A percentile compares a stretch with the other conserved stretches of the same genome.
Conservation (phyloP, 2,797 vertebrate genomes). For the Notolepis coatsorum region DNA sequence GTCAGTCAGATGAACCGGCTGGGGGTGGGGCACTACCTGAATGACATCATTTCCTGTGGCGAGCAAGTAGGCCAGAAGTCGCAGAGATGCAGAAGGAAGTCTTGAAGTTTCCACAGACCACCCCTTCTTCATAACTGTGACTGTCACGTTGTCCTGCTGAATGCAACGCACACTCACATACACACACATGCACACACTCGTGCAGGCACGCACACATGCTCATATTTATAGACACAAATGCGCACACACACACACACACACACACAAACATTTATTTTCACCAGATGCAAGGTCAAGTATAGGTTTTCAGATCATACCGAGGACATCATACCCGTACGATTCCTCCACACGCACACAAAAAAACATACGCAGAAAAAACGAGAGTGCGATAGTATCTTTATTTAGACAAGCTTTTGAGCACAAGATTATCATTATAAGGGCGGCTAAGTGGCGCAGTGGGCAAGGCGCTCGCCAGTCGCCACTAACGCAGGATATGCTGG, state of each 20-base stretch:
- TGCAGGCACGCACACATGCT: neutral
- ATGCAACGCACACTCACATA: neutral
- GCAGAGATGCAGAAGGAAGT: conserved; percentile 52
- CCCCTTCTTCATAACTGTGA: conserved; percentile 10
- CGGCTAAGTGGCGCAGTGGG: too few relatives aligned
- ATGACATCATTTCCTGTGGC: conserved; percentile 66
- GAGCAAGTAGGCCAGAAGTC: conserved; percentile 51
- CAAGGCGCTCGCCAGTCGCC: too few relatives aligned
- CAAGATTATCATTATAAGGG: conserved; percentile 7
- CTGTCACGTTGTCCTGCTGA: neutral
- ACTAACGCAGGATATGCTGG: too few relatives aligned
- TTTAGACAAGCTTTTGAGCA: conserved; percentile 38
- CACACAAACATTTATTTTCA: neutral
- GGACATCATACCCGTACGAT: neutral
- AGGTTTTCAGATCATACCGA: conserved; percentile 11
- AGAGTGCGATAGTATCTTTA: conserved; percentile 55
- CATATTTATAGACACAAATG: neutral
- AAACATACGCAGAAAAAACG: conserved; percentile 12
- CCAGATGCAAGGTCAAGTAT: conserved; percentile 23
- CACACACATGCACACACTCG: neutral
- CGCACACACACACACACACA: neutral
- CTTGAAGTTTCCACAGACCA: conserved; percentile 60
- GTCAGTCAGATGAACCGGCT: conserved; percentile 61
- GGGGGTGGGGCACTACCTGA: conserved; percentile 53
- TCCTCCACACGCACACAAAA: neutral